Evolutionary conservation across 1,140 invertebrate genomes (phyloP).

Genomic region (Saccostrea echinata): DNA sequence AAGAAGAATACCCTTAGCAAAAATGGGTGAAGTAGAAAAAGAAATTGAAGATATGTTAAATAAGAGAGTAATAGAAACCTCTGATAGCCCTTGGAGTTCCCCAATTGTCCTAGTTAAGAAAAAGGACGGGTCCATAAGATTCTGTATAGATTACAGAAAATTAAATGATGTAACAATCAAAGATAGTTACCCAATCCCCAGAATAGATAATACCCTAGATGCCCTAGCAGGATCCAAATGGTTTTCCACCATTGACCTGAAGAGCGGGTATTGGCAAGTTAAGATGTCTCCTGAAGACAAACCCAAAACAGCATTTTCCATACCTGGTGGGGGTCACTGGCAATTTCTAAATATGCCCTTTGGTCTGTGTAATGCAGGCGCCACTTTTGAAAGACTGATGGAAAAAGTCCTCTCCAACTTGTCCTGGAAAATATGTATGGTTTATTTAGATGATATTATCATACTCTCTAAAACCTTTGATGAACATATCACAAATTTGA

Average conservation of each 20-base stretch:
- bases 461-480: slow-evolving; percentile 44
- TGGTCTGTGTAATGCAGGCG: slow-evolving; percentile 59
- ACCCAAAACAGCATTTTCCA: too few species aligned
- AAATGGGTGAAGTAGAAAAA: slow-evolving; percentile 34
- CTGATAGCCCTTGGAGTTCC: slow-evolving; percentile 80
- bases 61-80: slow-evolving; percentile 70
- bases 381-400: slow-evolving; percentile 68
- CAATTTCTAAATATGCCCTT: slow-evolving; percentile 6
- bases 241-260: slow-evolving; percentile 37
- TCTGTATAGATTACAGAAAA: slow-evolving; percentile 81
- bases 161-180: slow-evolving; percentile 56
- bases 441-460: slow-evolving; percentile 62
- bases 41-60: slow-evolving; percentile 72
- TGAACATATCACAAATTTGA: slow-evolving; percentile 51
- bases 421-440: slow-evolving; percentile 61
- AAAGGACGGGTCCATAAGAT: slow-evolving; percentile 77
- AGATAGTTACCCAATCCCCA: slow-evolving; percentile 62
- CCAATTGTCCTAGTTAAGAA: slow-evolving; percentile 81
- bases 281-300: slow-evolving; percentile 59
- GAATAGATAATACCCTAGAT: slow-evolving; percentile 39
- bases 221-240: slow-evolving; percentile 4
- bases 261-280: slow-evolving; percentile 3
- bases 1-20: slow-evolving; percentile 40
- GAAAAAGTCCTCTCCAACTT: slow-evolving; percentile 7
- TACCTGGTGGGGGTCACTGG: slow-evolving; percentile 8